These are phyloP conservation scores for Agapostemon virescens DNA, from an alignment of 2,888 invertebrate genomes.

Conservation along the genomic window DNA sequence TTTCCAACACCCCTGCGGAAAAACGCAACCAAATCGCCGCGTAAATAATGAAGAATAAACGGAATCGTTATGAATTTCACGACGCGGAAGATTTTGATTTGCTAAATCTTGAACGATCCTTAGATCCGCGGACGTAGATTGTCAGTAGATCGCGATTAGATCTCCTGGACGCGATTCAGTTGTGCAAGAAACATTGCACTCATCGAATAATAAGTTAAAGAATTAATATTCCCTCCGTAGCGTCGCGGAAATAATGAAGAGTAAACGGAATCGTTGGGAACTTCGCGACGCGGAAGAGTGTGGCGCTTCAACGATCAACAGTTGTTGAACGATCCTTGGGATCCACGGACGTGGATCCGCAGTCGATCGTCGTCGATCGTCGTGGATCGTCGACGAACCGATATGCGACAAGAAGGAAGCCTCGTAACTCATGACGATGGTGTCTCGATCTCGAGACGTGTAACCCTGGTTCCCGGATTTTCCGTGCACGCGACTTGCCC, in stretches of 20 bases:
- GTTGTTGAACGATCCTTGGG: background rate
- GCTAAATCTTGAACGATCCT: too few species aligned
- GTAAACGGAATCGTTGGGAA: background rate
- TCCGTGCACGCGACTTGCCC: conserved; percentile 22
- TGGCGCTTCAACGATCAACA: background rate
- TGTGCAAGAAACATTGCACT: too few species aligned
- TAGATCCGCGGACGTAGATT: too few species aligned
- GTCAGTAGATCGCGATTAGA: too few species aligned
- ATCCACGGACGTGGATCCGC: background rate
- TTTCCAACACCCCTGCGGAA: background rate
- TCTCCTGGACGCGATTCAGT: too few species aligned
- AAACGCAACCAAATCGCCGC: too few species aligned
- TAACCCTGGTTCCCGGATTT: conserved; percentile 29
- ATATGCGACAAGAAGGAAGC: background rate
- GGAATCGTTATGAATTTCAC: background rate
- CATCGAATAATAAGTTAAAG: too few species aligned
- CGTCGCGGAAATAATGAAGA: too few species aligned
- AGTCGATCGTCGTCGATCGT: background rate
- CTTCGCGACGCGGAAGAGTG: background rate
- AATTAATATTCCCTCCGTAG: too few species aligned
- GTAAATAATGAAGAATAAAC: too few species aligned
- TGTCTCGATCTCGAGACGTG: background rate
- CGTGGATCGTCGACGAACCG: too few species aligned
- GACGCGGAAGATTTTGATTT: too few species aligned
- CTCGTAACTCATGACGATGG: background rate